These are phyloP conservation scores for Drosophila sp. DNA, from an alignment of 1,140 invertebrate genomes.

Conservation along the genomic window DNA sequence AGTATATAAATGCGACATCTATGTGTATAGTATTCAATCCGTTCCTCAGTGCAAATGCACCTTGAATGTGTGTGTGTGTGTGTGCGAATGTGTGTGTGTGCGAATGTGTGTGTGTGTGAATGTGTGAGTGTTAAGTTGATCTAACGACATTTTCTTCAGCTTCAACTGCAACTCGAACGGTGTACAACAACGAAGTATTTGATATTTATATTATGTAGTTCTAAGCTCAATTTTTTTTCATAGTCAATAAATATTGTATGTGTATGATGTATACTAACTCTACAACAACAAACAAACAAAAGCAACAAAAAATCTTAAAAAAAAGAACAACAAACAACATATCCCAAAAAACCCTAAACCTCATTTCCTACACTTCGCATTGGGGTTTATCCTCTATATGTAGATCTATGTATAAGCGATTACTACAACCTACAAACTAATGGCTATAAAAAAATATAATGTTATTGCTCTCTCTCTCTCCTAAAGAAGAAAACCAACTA, in stretches of 20 bases:
- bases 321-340: conserved; percentile 24
- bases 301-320: conserved; percentile 11
- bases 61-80: conserved; percentile 5
- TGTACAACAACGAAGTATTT: conserved; percentile 76
- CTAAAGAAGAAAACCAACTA: conserved; percentile 10
- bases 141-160: conserved; percentile 1
- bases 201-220: conserved; percentile 74
- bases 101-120: background rate
- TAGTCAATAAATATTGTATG: conserved; percentile 68
- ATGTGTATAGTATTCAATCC: conserved; percentile 75
- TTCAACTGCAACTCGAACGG: conserved; percentile 31
- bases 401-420: background rate
- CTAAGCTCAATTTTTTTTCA: conserved; percentile 68
- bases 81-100: background rate
- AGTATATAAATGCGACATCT: conserved; percentile 49
- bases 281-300: conserved; percentile 19
- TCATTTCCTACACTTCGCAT: conserved; percentile 3
- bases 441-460: conserved; percentile 48
- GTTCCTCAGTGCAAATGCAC: conserved; percentile 62
- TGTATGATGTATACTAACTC: conserved; percentile 37
- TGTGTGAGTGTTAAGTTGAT: background rate
- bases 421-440: background rate
- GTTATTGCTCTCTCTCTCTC: conserved; percentile 54
- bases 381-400: conserved; percentile 3
- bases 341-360: conserved; percentile 20